A percentile compares a stretch with the other conserved stretches of the same genome.
phyloP scores from a whole-genome alignment of 2,113 vertebrate genomes.

The Kryptolebias marmoratus region DNA sequence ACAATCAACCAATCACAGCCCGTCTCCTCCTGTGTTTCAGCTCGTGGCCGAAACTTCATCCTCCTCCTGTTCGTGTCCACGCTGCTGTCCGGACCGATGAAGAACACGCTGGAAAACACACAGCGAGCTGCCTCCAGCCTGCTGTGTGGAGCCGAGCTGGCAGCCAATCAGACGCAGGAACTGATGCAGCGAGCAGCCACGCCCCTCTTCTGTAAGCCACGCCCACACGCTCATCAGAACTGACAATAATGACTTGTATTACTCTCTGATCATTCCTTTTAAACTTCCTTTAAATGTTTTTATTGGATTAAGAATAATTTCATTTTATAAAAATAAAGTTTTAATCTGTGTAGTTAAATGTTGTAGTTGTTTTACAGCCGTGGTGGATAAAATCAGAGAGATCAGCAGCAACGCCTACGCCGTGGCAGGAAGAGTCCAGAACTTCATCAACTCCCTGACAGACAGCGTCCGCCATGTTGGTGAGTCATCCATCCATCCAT shows the following conservation, averaged over 20 bases:
- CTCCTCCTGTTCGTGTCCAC: conserved; percentile 79
- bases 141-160: conserved; percentile 86
- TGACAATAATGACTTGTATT: no score
- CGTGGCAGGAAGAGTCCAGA: conserved; percentile 77
- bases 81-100: conserved; percentile 85
- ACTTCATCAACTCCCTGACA: conserved; percentile 80
- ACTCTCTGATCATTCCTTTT: neutral
- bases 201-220: conserved; percentile 86
- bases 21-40: conserved; percentile 56
- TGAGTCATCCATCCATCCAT: conserved; percentile 43
- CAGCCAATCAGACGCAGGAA: conserved; percentile 88
- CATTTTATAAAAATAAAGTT: neutral
- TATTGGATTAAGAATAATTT: no score
- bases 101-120: conserved; percentile 86
- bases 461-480: conserved; percentile 83
- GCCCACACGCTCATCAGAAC: neutral
- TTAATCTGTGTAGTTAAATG: neutral
- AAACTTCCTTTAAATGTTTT: neutral
- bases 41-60: conserved; percentile 80
- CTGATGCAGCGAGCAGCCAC: conserved; percentile 73
- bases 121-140: conserved; percentile 81
- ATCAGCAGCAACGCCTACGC: conserved; percentile 81
- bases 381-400: conserved; percentile 79
- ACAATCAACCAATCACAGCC: neutral
- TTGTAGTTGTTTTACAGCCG: conserved; percentile 52